Conservation (phyloP, 2,888 invertebrate species). For the Drosophila fungiperda region DNA sequence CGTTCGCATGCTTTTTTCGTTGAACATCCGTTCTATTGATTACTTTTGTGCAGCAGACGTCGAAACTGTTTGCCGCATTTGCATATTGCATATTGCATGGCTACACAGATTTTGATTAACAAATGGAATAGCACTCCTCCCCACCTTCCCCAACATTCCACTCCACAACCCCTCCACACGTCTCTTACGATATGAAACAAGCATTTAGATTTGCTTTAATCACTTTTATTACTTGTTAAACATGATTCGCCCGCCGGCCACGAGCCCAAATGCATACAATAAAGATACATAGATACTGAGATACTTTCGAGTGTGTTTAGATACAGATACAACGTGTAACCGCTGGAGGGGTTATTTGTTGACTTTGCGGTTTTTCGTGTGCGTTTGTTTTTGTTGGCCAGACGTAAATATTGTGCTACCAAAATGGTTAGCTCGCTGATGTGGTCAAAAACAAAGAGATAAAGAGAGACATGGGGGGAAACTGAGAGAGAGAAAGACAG, state of each 20-base stretch:
- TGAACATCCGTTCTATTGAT: conserved; percentile 70
- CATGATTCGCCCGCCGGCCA: conserved; percentile 60
- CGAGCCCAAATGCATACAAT: conserved; percentile 33
- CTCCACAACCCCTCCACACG: too few relatives aligned
- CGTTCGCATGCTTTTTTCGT: conserved; percentile 25
- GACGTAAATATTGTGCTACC: conserved; percentile 36
- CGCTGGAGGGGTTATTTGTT: conserved; percentile 50
- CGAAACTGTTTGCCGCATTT: conserved; percentile 37
- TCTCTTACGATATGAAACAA: conserved; percentile 39
- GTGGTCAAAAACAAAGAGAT: conserved; percentile 30
- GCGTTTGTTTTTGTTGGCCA: conserved; percentile 24
- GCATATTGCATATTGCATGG: conserved; percentile 66
- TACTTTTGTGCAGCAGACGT: conserved; percentile 44
- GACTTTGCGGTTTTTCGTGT: conserved; percentile 63
- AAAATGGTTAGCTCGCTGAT: conserved; percentile 29
- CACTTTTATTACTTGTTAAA: conserved; percentile 75
- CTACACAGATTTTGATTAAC: conserved; percentile 62
- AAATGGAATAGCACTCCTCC: conserved; percentile 48
- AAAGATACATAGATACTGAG: conserved; percentile 19
- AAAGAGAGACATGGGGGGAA: neutral
- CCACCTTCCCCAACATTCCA: too few relatives aligned
- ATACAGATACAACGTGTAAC: conserved; percentile 10
- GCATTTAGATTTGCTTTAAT: conserved; percentile 72
- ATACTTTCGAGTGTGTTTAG: conserved; percentile 3
- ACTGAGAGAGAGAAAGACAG: neutral